Base-by-base conservation (phyloP, 2,888 invertebrate species). In the Auanema sp. region DNA sequence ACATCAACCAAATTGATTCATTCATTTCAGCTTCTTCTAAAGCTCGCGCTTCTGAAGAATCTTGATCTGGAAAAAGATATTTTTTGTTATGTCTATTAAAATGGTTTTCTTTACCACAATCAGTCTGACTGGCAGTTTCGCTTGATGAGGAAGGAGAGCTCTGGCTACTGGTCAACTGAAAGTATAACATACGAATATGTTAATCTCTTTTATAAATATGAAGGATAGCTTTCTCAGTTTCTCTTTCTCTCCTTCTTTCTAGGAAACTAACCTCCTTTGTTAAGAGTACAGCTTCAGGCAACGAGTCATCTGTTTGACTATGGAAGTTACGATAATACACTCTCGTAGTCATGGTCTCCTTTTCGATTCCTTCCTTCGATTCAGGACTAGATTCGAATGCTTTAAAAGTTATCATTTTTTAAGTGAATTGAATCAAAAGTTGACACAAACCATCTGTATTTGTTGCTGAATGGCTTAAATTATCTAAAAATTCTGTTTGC, bases 1-100 rank as follows among this genome's bases (percentile, higher is more conserved):
- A 63, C 52, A 65, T 56, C 53, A 65, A 58, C 65, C 65, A 68
- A 33, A 68, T 16, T 18, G 56, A 59, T 50, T 68, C 68, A 44
- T 55, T 58, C 14, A 65, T 63, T 47, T 65, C 68, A 16, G 57
- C 52, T 43, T 68, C 68, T 24, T 61, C 61, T 11, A 65, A 50
- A 8, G 62, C 58, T 33, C 65, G 61, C 23, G 68, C 65, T 58
- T 65, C 64, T 21, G 51, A 58, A 25, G 51, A 53, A 21, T 52
- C 52, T n/a, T 23, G 21, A n/a, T 52, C 52, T 52, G 33, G 4
- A 52, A 52, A 18, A 18, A 6, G 11, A 21, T 5, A 5, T 3
- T 5, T 5, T 10, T 5, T 21, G 21, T 47, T 47, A 18, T 14
- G n/a, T n/a, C n/a, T n/a, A n/a, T n/a, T n/a, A n/a, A n/a, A n/a